Percentiles rank a stretch among this genome's conserved stretches.
Conservation (phyloP, 1,140 invertebrate genomes). For the Eubasilissa regina region DNA sequence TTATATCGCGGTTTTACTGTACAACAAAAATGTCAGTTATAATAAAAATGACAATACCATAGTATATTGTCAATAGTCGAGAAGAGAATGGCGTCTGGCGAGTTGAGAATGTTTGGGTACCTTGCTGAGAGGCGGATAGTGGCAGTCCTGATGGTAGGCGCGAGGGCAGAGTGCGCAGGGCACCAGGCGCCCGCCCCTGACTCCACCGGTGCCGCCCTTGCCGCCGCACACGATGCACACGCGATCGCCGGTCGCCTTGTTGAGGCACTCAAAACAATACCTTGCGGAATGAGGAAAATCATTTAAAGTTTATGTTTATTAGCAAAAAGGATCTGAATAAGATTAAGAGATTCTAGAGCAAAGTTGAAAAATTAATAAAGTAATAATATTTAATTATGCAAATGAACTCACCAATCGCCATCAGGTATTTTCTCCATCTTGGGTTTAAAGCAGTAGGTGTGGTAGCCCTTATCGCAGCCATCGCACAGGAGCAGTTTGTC, state of each 20-base stretch:
- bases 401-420: slow-evolving; percentile 89
- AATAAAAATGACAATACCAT: too few species aligned
- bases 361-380: neutral
- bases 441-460: slow-evolving; percentile 98
- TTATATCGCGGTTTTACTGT: too few species aligned
- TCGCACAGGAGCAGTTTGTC: slow-evolving; percentile 95
- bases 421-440: slow-evolving; percentile 97
- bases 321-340: neutral
- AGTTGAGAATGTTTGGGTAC: slow-evolving; percentile 64
- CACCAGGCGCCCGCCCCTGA: slow-evolving; percentile 80
- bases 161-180: slow-evolving; percentile 92
- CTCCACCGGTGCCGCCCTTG: slow-evolving; percentile 70
- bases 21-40: too few species aligned
- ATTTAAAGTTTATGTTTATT: neutral
- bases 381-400: neutral
- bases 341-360: neutral
- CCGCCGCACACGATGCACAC: slow-evolving; percentile 93
- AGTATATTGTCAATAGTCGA: too few species aligned
- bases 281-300: slow-evolving; percentile 67
- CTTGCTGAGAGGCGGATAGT: slow-evolving; percentile 89
- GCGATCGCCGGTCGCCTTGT: slow-evolving; percentile 92
- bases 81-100: too few species aligned
- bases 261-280: slow-evolving; percentile 97
- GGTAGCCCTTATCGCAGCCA: slow-evolving; percentile 97
- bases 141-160: slow-evolving; percentile 93